Conservation (phyloP, 1,140 invertebrate species). For the Caenorhabditis latens region DNA sequence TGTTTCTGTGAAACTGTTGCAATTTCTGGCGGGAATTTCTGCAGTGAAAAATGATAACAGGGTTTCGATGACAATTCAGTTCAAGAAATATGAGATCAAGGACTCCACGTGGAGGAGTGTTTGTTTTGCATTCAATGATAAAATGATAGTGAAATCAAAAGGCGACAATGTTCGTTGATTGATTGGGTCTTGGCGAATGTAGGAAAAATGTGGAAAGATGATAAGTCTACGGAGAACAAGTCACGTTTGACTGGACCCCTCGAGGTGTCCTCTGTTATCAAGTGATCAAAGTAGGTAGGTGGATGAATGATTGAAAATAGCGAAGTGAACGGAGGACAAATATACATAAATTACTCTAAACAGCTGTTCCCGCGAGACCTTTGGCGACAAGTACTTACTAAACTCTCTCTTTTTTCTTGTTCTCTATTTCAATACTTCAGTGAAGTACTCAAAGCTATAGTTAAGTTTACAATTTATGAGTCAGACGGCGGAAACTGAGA, state of each 20-base stretch:
- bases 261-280: constrained; percentile 34
- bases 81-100: constrained; percentile 18
- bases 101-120: constrained; percentile 26
- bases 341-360: constrained; percentile 50
- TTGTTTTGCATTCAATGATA: background rate
- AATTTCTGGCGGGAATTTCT: background rate
- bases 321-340: background rate
- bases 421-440: background rate
- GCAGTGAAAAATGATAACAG: background rate
- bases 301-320: constrained; percentile 18
- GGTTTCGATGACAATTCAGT: constrained; percentile 22
- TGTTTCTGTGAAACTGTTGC: constrained; percentile 6
- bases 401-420: constrained; percentile 1
- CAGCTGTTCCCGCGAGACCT: constrained; percentile 14
- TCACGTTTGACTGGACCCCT: constrained; percentile 45
- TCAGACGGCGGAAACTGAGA: background rate
- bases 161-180: constrained; percentile 36
- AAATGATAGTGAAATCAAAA: background rate
- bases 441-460: constrained; percentile 9
- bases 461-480: constrained; percentile 20
- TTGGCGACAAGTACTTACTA: constrained; percentile 18
- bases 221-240: constrained; percentile 35
- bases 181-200: background rate
- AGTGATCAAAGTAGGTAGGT: constrained; percentile 41
- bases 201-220: constrained; percentile 22